phyloP scores from a whole-genome alignment of 2,888 invertebrate species.

The Strigamia transsilvanica region DNA sequence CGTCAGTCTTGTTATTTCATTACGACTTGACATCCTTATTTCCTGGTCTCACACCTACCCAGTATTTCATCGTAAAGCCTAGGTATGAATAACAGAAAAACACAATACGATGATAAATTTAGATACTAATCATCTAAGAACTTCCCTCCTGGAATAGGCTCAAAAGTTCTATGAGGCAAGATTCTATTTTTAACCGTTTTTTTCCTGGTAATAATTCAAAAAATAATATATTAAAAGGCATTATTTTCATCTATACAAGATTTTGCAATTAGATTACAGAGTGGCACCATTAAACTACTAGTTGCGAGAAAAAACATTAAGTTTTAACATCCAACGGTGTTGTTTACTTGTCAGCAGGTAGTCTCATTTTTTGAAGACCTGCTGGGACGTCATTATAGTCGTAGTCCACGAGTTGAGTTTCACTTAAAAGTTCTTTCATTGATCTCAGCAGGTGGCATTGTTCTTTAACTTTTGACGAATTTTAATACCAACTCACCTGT shows the following conservation, averaged over 20 bases:
- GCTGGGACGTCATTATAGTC: constrained; percentile 7
- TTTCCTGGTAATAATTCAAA: not conserved
- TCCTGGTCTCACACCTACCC: too few species aligned
- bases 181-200: too few species aligned
- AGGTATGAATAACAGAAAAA: too few species aligned
- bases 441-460: not conserved
- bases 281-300: constrained; percentile 11
- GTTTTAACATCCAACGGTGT: constrained; percentile 27
- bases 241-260: constrained; percentile 7
- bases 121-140: too few species aligned
- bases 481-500: not conserved
- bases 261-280: constrained; percentile 29
- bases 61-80: too few species aligned
- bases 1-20: too few species aligned
- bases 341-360: constrained; percentile 31
- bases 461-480: not conserved
- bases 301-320: constrained; percentile 21
- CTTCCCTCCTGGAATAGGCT: too few species aligned
- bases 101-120: too few species aligned
- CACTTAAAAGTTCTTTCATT: constrained; percentile 32
- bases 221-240: not conserved
- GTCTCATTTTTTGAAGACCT: constrained; percentile 36
- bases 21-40: too few species aligned
- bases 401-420: not conserved
- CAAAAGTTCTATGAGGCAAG: too few species aligned